These are phyloP conservation scores for Meiosimyza decipiens DNA, from an alignment of 2,888 invertebrate genomes.

Conservation along the genomic window DNA sequence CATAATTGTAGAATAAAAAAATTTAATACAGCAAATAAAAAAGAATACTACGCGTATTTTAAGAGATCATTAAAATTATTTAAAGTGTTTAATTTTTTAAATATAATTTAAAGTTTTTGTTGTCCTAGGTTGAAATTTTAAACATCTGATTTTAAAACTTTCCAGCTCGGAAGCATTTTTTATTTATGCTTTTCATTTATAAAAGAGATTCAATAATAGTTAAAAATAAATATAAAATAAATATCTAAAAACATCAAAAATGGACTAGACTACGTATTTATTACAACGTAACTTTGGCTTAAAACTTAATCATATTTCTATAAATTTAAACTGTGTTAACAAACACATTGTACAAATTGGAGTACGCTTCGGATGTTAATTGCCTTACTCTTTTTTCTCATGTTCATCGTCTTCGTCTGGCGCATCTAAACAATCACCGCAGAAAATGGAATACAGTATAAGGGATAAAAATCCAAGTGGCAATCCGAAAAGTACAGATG, in stretches of 20 bases:
- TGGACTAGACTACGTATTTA: too few relatives aligned
- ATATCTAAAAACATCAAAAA: not conserved
- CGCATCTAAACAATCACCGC: constrained; percentile 93
- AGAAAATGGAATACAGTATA: constrained; percentile 96
- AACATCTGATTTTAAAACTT: too few relatives aligned
- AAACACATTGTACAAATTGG: constrained; percentile 35
- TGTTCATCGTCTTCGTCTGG: constrained; percentile 75
- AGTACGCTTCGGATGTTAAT: constrained; percentile 36
- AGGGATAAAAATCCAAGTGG: constrained; percentile 93
- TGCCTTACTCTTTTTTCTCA: constrained; percentile 67
- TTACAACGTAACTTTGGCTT: not conserved
- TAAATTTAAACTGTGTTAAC: constrained; percentile 36
- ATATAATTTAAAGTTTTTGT: too few relatives aligned
- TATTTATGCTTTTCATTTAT: too few relatives aligned
- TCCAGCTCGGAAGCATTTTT: too few relatives aligned
- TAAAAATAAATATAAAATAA: constrained; percentile 5
- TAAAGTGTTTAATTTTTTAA: too few relatives aligned
- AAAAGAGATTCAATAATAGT: constrained; percentile 27
- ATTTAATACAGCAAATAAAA: constrained; percentile 10
- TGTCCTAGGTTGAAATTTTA: too few relatives aligned
- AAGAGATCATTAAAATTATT: too few relatives aligned
- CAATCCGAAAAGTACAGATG: constrained; percentile 91
- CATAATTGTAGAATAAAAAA: constrained; percentile 24
- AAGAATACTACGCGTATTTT: not conserved
- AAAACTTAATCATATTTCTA: constrained; percentile 18